Evolutionary conservation across 2,113 vertebrate genomes (phyloP).

Genomic region (Condylura cristata): DNA sequence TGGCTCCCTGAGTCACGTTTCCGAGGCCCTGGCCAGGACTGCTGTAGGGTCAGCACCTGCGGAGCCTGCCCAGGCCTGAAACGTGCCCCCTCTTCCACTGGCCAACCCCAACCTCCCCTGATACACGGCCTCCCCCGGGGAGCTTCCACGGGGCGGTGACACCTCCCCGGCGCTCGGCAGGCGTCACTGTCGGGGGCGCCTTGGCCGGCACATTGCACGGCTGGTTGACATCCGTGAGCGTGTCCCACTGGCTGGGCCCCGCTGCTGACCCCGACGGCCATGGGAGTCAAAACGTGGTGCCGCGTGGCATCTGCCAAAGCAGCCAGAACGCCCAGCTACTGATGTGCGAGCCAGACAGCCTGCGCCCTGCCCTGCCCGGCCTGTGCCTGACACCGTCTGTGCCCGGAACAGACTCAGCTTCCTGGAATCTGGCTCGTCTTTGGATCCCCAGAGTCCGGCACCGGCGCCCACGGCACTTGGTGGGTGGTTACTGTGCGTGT

Average conservation of each 20-base stretch:
- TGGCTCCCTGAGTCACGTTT: accelerated
- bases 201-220: neutral
- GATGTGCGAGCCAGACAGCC: too few species aligned
- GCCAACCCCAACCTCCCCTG: neutral
- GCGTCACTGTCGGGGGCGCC: too few species aligned
- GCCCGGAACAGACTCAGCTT: too few species aligned
- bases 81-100: too few species aligned
- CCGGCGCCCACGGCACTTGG: too few species aligned
- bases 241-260: neutral
- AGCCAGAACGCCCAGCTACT: neutral
- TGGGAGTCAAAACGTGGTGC: neutral
- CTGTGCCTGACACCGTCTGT: too few species aligned
- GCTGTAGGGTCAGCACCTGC: too few species aligned
- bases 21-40: neutral
- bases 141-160: too few species aligned
- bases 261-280: neutral
- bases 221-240: accelerated
- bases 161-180: too few species aligned
- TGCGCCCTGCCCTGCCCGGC: accelerated
- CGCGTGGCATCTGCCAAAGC: neutral
- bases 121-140: accelerated
- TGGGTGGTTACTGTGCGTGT: too few species aligned
- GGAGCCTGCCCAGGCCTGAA: too few species aligned
- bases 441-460: neutral
- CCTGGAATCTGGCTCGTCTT: neutral